Percentiles rank a stretch among this genome's conserved stretches.
Conservation (phyloP, 2,113 vertebrate genomes). For the Neoarius graeffei region DNA sequence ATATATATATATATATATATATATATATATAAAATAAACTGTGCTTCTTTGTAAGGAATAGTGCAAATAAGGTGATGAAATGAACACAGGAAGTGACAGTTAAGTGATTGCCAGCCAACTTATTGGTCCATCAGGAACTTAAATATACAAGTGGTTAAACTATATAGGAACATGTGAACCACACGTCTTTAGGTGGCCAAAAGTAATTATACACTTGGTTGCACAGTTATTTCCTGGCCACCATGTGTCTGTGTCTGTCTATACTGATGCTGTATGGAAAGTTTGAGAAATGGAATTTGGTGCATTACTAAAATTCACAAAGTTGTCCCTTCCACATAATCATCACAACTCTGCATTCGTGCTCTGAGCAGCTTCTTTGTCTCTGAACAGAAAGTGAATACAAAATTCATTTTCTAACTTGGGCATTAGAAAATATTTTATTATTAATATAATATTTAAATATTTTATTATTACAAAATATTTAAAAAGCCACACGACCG, state of each 20-base stretch:
- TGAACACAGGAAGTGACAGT: neutral
- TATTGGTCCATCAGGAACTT: neutral
- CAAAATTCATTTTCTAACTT: neutral
- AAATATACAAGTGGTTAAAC: neutral
- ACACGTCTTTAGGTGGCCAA: neutral
- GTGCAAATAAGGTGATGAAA: neutral
- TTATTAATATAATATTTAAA: neutral
- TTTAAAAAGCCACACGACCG: neutral
- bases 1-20: too few relatives aligned
- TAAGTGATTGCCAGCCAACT: neutral
- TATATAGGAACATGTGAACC: neutral
- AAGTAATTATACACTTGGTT: constrained; percentile 9
- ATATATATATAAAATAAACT: too few relatives aligned
- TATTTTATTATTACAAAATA: constrained; percentile 1
- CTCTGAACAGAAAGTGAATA: neutral
- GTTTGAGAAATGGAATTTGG: neutral
- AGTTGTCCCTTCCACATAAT: neutral
- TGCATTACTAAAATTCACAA: neutral
- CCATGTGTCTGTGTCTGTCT: neutral
- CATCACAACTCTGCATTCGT: neutral
- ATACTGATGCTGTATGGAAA: neutral
- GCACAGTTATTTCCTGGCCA: neutral
- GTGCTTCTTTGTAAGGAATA: neutral
- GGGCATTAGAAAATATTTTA: neutral
- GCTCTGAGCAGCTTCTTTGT: neutral